These are phyloP conservation scores for Lipophrys pholis DNA, from an alignment of 2,113 vertebrate genomes.

Conservation along the genomic window DNA sequence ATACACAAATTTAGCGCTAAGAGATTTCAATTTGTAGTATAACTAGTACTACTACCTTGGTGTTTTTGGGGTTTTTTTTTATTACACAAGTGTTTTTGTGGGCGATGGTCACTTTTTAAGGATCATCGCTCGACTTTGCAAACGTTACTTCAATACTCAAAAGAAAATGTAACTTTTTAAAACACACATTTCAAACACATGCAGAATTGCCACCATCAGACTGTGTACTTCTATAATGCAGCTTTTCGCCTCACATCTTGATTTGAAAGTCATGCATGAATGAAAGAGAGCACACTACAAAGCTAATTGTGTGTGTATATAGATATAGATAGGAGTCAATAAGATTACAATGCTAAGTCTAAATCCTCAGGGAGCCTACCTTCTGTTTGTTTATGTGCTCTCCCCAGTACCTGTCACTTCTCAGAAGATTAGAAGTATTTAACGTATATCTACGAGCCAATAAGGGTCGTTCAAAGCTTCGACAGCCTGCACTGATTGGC, in stretches of 20 bases:
- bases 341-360: slow-evolving; percentile 49
- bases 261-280: neutral
- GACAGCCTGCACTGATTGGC: slow-evolving; percentile 17
- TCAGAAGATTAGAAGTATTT: slow-evolving; percentile 20
- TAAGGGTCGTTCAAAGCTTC: slow-evolving; percentile 4
- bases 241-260: neutral
- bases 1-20: too few species aligned
- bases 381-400: slow-evolving; percentile 50
- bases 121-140: too few species aligned
- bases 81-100: too few species aligned
- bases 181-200: too few species aligned
- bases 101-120: too few species aligned
- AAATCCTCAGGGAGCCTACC: slow-evolving; percentile 52
- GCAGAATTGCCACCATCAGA: too few species aligned
- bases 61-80: too few species aligned
- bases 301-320: neutral
- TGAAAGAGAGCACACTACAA: neutral
- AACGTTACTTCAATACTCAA: too few species aligned
- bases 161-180: too few species aligned
- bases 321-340: slow-evolving; percentile 16
- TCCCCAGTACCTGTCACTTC: slow-evolving; percentile 32
- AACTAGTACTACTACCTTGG: too few species aligned
- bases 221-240: too few species aligned
- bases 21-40: too few species aligned
- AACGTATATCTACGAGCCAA: slow-evolving; percentile 44